Base-by-base conservation (phyloP, 2,113 vertebrate genomes). In the Gopherus evgoodei region DNA sequence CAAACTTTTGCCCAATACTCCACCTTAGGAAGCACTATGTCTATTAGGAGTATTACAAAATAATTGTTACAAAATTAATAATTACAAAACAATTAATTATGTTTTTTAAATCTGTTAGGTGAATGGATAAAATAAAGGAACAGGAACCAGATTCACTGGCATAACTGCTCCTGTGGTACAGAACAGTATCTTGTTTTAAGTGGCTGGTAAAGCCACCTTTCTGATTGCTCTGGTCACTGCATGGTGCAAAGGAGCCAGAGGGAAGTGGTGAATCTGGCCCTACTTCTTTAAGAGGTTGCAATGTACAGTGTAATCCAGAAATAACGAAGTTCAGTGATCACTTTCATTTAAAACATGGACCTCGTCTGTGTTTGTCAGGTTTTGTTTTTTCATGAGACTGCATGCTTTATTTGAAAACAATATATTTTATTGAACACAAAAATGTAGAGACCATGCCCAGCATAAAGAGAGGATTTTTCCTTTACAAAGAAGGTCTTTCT, bases 1-100 rank as follows among this genome's bases (percentile, higher is more conserved):
- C 86, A 84, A 91, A 93, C 89, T 56, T 97, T 83, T 89, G 93
- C 85, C 80, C 10, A 90, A 87, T 49, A 59, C 52, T 75, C 44
- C 42, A 93, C 22, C 88, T 21, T 84, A 87, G 95, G 93, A 95
- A 91, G 89, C 19, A 83, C 38, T 19, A 83, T 49, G 2, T 83
- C 10, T 62, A 35, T 91, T 84, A 94, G 76, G 35, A 93, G 24
- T 54, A 91, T 35, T 86, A 24, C 25, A 85, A 93, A 89, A 90
- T 88, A 91, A 83, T 91, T 93, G n/a, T 49, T 14, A 90, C 44
- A 44, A 44, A 44, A 44, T 44, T 44, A 44, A 44, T 44, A 44
- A 44, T 44, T 44, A 44, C 6, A 44, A 44, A 78, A 93, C 17
- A 10, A 89, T 84, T 92, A 91, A 85, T 89, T 84, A 86, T 31